Percentiles rank a stretch among this genome's conserved stretches.
These are phyloP conservation scores for Aporophyla lueneburgensis DNA, from an alignment of 2,888 invertebrate species.

Conservation along the genomic window DNA sequence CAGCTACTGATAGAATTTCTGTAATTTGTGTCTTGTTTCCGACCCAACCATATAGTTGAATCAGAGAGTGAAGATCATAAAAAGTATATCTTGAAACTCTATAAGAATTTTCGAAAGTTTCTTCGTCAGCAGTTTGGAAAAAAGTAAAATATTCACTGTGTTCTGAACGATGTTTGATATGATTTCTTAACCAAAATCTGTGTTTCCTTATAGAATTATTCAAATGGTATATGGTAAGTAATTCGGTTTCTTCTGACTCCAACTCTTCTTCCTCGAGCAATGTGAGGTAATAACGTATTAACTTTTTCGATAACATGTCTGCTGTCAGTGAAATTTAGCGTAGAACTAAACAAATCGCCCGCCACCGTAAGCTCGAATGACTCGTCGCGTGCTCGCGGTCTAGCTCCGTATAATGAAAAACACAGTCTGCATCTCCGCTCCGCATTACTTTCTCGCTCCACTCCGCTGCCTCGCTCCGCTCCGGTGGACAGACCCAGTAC, in stretches of 20 bases:
- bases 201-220: no score
- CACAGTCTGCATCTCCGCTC: background rate
- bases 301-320: constrained; percentile 6
- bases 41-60: constrained; percentile 7
- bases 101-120: background rate
- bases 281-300: no score
- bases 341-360: constrained; percentile 2
- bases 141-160: constrained; percentile 58
- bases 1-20: no score
- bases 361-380: no score
- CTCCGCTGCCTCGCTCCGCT: background rate
- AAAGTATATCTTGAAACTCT: no score
- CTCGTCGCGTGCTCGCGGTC: no score
- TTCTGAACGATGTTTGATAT: no score
- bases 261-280: no score
- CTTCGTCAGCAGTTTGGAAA: constrained; percentile 6
- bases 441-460: constrained; percentile 3
- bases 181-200: no score
- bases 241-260: no score
- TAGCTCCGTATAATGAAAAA: no score
- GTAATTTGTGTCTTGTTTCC: background rate
- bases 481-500: background rate
- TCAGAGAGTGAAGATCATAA: constrained; percentile 5
- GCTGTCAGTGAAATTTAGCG: background rate
- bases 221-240: no score